Conservation (phyloP, 2,113 vertebrate species). For the Agapornis roseicollis region DNA sequence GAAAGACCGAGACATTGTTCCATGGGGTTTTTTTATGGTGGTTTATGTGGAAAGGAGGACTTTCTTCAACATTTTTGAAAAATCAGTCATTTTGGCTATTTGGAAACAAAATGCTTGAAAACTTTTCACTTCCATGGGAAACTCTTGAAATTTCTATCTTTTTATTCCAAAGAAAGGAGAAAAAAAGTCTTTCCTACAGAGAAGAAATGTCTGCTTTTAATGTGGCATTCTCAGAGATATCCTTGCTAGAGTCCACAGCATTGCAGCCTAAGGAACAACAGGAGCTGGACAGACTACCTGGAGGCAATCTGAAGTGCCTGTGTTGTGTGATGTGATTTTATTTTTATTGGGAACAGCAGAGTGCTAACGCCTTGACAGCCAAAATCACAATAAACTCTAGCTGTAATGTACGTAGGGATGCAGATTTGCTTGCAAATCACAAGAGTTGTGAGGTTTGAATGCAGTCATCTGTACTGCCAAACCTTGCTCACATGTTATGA, state of each 20-base stretch:
- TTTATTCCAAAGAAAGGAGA: background rate
- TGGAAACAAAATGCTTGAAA: background rate
- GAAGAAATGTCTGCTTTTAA: background rate
- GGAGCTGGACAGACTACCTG: background rate
- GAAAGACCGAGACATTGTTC: background rate
- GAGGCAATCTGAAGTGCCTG: background rate
- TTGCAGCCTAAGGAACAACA: background rate
- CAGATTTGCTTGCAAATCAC: background rate
- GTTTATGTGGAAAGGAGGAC: background rate
- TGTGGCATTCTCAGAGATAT: background rate
- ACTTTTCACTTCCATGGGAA: background rate
- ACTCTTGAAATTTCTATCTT: background rate
- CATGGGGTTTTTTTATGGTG: background rate
- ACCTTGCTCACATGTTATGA: background rate
- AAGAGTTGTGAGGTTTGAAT: background rate
- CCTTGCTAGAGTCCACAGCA: background rate
- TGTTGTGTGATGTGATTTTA: conserved; percentile 11
- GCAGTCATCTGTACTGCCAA: background rate
- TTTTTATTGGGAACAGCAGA: background rate
- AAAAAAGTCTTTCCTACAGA: background rate
- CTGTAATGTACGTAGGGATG: background rate
- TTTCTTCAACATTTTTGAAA: background rate
- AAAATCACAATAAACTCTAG: background rate
- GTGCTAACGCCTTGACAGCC: background rate
- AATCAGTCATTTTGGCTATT: background rate